Evolutionary conservation across 2,113 vertebrate genomes (phyloP).

Genomic region (Alouatta palliata): DNA sequence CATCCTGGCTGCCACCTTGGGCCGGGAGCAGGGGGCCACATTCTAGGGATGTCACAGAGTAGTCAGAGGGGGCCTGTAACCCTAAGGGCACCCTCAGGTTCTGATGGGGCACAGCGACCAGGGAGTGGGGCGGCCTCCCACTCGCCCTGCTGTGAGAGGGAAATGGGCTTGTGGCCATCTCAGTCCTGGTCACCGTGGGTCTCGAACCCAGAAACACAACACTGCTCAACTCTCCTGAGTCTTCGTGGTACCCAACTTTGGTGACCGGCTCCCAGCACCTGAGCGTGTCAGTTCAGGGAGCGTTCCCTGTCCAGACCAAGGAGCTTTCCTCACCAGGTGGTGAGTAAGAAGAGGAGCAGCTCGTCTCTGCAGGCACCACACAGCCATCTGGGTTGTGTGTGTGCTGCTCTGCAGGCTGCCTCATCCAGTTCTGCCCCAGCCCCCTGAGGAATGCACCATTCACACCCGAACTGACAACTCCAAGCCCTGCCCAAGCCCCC

Average conservation of each 20-base stretch:
- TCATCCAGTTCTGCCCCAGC: background rate
- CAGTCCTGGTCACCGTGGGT: fast-evolving
- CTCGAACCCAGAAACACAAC: fast-evolving
- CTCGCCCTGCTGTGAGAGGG: background rate
- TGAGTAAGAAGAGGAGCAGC: background rate
- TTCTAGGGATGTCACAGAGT: background rate
- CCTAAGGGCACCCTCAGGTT: too few relatives aligned
- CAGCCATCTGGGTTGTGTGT: background rate
- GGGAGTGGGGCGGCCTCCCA: fast-evolving
- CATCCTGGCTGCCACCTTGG: background rate
- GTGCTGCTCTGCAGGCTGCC: background rate
- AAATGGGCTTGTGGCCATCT: background rate
- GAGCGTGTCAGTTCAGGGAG: background rate
- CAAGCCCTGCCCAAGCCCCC: too few relatives aligned
- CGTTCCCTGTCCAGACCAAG: background rate
- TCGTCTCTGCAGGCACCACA: background rate
- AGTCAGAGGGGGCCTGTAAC: background rate
- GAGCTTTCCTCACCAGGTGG: background rate
- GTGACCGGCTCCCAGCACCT: background rate
- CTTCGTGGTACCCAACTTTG: background rate
- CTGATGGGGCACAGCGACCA: background rate
- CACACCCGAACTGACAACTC: too few relatives aligned
- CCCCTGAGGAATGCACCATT: too few relatives aligned
- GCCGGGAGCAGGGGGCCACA: background rate
- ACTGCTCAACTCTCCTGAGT: fast-evolving